These are phyloP conservation scores for Bucorvus abyssinicus DNA, from an alignment of 2,797 vertebrate species.

Conservation along the genomic window DNA sequence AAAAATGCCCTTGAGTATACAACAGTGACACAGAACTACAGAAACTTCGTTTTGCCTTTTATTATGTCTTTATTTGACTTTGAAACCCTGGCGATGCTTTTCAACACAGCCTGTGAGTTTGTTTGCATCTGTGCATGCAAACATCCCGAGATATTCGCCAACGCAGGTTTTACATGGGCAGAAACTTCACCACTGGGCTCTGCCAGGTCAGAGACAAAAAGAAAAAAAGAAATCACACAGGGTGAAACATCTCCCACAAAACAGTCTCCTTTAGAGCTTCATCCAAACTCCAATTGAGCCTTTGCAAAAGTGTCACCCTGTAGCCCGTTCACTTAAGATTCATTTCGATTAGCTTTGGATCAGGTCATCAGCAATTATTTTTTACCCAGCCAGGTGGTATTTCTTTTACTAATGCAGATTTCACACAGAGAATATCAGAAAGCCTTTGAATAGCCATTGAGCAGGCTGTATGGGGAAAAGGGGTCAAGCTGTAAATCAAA, in stretches of 20 bases:
- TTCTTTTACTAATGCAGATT: background rate
- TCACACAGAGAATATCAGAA: background rate
- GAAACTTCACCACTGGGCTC: background rate
- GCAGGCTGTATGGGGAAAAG: background rate
- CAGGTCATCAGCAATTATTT: background rate
- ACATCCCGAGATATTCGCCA: background rate
- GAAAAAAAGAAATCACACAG: background rate
- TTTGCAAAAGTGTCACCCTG: background rate
- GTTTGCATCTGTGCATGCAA: background rate
- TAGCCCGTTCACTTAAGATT: background rate
- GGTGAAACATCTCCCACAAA: background rate
- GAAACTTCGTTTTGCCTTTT: background rate
- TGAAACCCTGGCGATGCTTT: background rate
- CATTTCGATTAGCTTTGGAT: background rate
- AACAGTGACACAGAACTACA: background rate
- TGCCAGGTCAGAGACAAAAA: background rate
- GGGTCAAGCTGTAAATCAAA: background rate
- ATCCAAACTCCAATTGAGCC: background rate
- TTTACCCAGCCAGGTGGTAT: background rate
- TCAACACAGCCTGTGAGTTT: background rate
- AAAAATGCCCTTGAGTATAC: background rate
- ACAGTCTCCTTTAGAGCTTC: background rate
- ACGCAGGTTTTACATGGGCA: background rate
- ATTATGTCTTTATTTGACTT: background rate
- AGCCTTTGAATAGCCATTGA: background rate